Percentiles rank a stretch among this genome's conserved stretches.
Evolutionary conservation across 2,888 invertebrate genomes (phyloP).

Genomic region (Antitype chi): DNA sequence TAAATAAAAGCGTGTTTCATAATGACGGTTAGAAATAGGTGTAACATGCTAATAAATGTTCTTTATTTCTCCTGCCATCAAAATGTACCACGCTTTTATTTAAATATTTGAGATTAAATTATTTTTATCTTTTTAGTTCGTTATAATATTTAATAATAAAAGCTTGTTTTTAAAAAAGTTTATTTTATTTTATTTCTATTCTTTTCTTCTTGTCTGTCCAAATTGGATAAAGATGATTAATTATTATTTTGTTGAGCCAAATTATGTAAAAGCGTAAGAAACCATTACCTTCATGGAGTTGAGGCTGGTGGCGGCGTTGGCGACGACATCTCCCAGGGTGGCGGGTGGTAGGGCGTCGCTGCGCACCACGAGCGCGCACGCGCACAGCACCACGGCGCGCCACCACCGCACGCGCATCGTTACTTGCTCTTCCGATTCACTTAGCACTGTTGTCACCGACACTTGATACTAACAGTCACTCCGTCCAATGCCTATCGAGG

Average conservation of each 20-base stretch:
- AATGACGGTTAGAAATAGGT: no score
- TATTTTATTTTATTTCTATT: no score
- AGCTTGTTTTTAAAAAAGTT: no score
- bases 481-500: conserved; percentile 33
- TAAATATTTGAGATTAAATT: no score
- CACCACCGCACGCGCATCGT: conserved; percentile 82
- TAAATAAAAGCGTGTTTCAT: no score
- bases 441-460: conserved; percentile 38
- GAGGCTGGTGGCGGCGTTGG: conserved; percentile 87
- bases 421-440: conserved; percentile 16
- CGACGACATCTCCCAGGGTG: conserved; percentile 87
- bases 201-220: no score
- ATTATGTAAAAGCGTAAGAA: not conserved
- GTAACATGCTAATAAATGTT: no score
- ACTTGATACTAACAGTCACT: conserved; percentile 44
- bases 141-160: no score
- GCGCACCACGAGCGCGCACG: conserved; percentile 78
- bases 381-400: conserved; percentile 79
- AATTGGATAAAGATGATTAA: not conserved
- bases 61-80: no score
- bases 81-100: no score
- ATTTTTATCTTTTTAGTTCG: no score
- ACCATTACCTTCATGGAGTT: conserved; percentile 88
- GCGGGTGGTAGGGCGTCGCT: conserved; percentile 86
- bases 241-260: not conserved